Evolutionary conservation across 2,888 invertebrate species (phyloP), one percentile per base, ranked within the genome.

Genomic region (Willowsia nigromaculata): DNA sequence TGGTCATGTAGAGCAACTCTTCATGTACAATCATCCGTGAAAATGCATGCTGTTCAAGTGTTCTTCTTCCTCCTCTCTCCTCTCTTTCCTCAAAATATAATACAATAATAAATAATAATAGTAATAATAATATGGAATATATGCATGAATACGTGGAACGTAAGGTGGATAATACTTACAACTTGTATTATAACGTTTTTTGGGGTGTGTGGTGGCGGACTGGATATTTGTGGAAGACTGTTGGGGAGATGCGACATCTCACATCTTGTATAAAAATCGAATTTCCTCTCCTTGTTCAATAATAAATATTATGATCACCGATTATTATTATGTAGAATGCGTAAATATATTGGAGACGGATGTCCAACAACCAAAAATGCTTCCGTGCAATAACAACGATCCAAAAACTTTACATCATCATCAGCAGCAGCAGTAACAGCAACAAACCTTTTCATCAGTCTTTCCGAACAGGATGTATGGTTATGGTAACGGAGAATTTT

Each of bases 1-100:
- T 92, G 92, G 91, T 92, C 92, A 92, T 91, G 91, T 90, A 88
- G 92, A 89, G 91, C 88, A 90, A 82, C 85, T 89, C 87, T 88
- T 82, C 76, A 85, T 83, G 91, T 80, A 92, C 91, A 91, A 91
- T 91, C 91, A 91, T 81, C 89, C 91, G 91, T 89, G 90, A 92
- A 91, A 92, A 90, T 89, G 78, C 90, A 90, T 87, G 89, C 76
- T 82, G 85, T 74, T 89, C 74, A 85, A 85, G 85, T 89, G 81
- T 88, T 84, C 88, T 88, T 88, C 88, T 74, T 87, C 53, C 59
- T 40, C 68, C 68, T 3, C 56, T 56, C 27, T 40, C 43, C 43
- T 40, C 43, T 40, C 80, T 4, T 18, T 37, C 37, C 40, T 25
- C 15, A 74, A 74, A 74, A 74, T 74, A 74, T 47, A 71, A 71